Base-by-base conservation (phyloP, 2,888 invertebrate genomes). In the Cyclophora punctaria region DNA sequence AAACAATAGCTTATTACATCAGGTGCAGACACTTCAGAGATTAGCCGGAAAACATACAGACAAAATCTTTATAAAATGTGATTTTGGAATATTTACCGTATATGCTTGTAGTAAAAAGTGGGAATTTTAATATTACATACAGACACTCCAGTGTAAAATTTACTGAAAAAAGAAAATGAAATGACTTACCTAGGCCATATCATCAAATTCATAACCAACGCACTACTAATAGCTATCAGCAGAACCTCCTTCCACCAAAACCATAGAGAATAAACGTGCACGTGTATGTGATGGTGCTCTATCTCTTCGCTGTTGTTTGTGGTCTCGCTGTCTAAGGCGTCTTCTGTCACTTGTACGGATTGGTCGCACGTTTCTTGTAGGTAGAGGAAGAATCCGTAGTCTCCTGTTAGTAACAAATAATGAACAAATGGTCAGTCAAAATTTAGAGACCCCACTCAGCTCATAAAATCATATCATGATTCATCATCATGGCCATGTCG, bases 161-260 rank as follows among this genome's bases (percentile, higher is more conserved):
- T 20, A 20, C 20, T 3, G 5, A 44, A 7, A 6, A 7, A 44
- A 44, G 3, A 3, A 33, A 7, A 6, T 44, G 20, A 7, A n/a
- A 34, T 7, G 34, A 41, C 46, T 45, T n/a, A 56, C 57, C 85
- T 59, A n/a, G 90, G 92, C 63, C 91, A 90, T 43, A 92, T 84
- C 71, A 93, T 88, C 35, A 93, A 79, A 66, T 95, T 94, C 57
- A 94, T 83, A 5, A 94, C 63, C 42, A 95, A 69, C 0, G 95
- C 94, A 0, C 93, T 92, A 4, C 93, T 90, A 41, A 96, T 75
- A 3, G 94, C 93, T 47, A 96, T 94, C 2, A 93, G 89, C 3
- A 93, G 73, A 4, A 96, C 93, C 78, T 96, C 95, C 78, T 93
- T 95, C 85, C 85, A 96, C 93, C 94, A 95, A 75, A 92, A 73